Evolutionary conservation across 2,797 vertebrate genomes (phyloP).

Genomic region (Pseudocheirus occidentalis): DNA sequence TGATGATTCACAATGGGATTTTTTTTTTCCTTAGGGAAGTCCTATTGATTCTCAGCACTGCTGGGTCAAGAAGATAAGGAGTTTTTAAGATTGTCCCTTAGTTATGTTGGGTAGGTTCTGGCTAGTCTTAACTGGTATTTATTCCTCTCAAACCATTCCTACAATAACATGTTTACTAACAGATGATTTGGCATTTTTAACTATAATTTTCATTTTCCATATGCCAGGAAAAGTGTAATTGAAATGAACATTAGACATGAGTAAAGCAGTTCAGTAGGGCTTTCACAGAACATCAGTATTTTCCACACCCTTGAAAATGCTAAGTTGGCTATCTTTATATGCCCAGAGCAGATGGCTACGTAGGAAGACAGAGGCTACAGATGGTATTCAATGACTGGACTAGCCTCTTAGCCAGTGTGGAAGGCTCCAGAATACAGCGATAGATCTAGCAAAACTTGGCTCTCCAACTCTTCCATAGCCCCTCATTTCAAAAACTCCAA

Average conservation of each 20-base stretch:
- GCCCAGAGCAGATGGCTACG: neutral
- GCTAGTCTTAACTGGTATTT: neutral
- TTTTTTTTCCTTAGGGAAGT: neutral
- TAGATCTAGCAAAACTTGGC: neutral
- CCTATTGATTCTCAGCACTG: neutral
- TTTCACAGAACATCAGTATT: slow-evolving; percentile 1
- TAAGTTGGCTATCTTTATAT: neutral
- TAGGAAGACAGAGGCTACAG: neutral
- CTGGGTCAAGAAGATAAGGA: neutral
- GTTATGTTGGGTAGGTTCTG: neutral
- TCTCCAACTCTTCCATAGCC: neutral
- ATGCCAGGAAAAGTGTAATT: slow-evolving; percentile 1
- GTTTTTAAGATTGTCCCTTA: neutral
- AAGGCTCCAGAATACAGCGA: neutral
- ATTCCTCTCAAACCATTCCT: neutral
- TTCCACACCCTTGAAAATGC: neutral
- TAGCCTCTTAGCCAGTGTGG: neutral
- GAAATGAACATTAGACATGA: neutral
- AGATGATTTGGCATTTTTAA: neutral
- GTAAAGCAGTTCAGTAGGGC: slow-evolving; percentile 24
- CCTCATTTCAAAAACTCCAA: neutral
- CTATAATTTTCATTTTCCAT: neutral
- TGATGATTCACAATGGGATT: neutral
- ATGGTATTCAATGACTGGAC: neutral
- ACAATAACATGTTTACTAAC: slow-evolving; percentile 3